A percentile compares a stretch with the other conserved stretches of the same genome.
Evolutionary conservation across 2,888 invertebrate genomes (phyloP).

Genomic region (Athalia rosae): DNA sequence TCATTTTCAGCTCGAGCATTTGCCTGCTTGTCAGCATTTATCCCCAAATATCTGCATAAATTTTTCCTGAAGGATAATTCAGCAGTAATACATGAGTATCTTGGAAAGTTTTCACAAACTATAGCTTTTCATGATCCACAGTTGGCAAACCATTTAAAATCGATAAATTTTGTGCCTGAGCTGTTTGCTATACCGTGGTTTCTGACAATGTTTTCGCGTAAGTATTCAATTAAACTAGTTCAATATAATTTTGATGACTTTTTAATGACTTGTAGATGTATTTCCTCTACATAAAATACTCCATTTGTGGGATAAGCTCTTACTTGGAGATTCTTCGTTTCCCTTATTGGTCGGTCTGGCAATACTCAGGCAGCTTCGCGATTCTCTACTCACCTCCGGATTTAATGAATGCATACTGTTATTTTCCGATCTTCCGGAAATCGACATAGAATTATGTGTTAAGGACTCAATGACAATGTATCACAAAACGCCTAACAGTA

Average conservation of each 20-base stretch:
- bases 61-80: slow-evolving; percentile 99
- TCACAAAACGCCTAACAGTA: slow-evolving; percentile 89
- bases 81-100: slow-evolving; percentile 96
- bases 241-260: slow-evolving; percentile 3
- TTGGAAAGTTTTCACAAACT: slow-evolving; percentile 97
- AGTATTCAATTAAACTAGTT: slow-evolving; percentile 71
- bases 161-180: slow-evolving; percentile 97
- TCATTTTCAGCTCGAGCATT: slow-evolving; percentile 89
- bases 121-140: slow-evolving; percentile 96
- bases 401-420: slow-evolving; percentile 99
- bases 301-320: slow-evolving; percentile 97
- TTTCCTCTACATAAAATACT: slow-evolving; percentile 98
- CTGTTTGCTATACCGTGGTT: slow-evolving; percentile 99
- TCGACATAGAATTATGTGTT: slow-evolving; percentile 95
- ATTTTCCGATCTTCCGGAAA: slow-evolving; percentile 99
- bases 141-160: slow-evolving; percentile 91
- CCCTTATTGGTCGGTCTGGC: slow-evolving; percentile 97
- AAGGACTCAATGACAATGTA: slow-evolving; percentile 91
- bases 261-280: slow-evolving; percentile 82
- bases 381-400: slow-evolving; percentile 89
- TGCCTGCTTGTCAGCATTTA: slow-evolving; percentile 95
- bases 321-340: slow-evolving; percentile 94
- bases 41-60: slow-evolving; percentile 96
- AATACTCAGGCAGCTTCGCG: slow-evolving; percentile 90
- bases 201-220: slow-evolving; percentile 98